A percentile compares a stretch with the other conserved stretches of the same genome.
Evolutionary conservation across 2,113 vertebrate genomes (phyloP).

Genomic region (Dolichotis patagonum): DNA sequence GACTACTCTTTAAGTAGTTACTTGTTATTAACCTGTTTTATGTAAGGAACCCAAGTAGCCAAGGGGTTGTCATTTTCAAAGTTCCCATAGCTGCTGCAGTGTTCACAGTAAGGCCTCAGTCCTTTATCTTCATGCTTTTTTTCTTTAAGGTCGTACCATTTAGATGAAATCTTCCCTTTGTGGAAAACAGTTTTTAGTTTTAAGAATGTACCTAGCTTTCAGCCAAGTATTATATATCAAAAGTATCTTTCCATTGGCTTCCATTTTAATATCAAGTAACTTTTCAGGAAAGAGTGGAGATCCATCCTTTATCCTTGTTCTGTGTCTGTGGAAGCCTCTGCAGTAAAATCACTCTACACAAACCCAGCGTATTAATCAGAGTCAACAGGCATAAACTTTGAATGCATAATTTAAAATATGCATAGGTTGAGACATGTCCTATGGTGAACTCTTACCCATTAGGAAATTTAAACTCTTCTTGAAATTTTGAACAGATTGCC

Average conservation of each 20-base stretch:
- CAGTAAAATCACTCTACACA: background rate
- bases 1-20: background rate
- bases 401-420: conserved; percentile 43
- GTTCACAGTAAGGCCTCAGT: background rate
- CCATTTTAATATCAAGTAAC: background rate
- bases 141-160: background rate
- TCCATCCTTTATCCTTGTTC: background rate
- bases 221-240: background rate
- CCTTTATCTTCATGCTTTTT: background rate
- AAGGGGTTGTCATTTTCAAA: background rate
- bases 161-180: conserved; percentile 22
- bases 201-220: conserved; percentile 35
- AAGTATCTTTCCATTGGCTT: conserved; percentile 34
- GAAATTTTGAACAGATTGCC: background rate
- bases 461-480: background rate
- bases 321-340: background rate
- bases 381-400: background rate
- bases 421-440: background rate
- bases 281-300: conserved; percentile 8
- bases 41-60: background rate
- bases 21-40: background rate
- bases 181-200: background rate
- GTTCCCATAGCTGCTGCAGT: background rate
- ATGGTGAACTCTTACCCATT: conserved; percentile 1
- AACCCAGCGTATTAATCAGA: conserved; percentile 14